Percentiles rank a stretch among this genome's conserved stretches.
phyloP scores from a whole-genome alignment of 2,113 vertebrate genomes.

The Otus sunia region DNA sequence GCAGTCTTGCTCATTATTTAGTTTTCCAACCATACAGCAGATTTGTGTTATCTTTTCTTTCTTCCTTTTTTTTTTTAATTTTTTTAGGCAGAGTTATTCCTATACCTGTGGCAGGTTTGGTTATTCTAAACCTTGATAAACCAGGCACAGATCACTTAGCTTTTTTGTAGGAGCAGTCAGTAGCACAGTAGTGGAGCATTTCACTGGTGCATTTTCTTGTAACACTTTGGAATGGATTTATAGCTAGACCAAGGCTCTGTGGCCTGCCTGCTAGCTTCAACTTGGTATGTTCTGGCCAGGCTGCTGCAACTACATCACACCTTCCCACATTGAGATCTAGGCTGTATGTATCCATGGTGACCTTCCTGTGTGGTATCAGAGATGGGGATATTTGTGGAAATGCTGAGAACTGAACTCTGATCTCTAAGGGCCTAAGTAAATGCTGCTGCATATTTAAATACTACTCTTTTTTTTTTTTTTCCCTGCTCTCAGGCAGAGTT shows the following conservation, averaged over 20 bases:
- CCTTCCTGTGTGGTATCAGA: neutral
- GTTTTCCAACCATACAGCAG: neutral
- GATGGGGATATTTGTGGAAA: neutral
- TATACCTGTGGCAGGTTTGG: neutral
- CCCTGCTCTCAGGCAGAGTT: neutral
- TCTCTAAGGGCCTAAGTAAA: neutral
- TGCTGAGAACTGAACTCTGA: neutral
- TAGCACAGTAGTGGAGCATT: neutral
- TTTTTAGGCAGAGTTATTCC: neutral
- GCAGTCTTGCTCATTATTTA: neutral
- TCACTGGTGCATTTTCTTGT: neutral
- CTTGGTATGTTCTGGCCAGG: neutral
- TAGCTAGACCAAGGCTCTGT: neutral
- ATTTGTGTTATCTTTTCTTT: neutral
- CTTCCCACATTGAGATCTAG: neutral
- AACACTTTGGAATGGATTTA: neutral
- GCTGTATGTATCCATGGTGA: neutral
- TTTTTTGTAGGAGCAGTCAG: neutral
- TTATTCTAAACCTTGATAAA: neutral
- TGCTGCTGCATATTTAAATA: neutral
- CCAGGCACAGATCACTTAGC: neutral
- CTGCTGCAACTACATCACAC: neutral
- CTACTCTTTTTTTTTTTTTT: no score
- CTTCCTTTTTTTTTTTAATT: no score
- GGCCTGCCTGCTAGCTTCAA: neutral